Evolutionary conservation across 2,113 vertebrate genomes (phyloP).

Genomic region (Notarius quadriscutis): DNA sequence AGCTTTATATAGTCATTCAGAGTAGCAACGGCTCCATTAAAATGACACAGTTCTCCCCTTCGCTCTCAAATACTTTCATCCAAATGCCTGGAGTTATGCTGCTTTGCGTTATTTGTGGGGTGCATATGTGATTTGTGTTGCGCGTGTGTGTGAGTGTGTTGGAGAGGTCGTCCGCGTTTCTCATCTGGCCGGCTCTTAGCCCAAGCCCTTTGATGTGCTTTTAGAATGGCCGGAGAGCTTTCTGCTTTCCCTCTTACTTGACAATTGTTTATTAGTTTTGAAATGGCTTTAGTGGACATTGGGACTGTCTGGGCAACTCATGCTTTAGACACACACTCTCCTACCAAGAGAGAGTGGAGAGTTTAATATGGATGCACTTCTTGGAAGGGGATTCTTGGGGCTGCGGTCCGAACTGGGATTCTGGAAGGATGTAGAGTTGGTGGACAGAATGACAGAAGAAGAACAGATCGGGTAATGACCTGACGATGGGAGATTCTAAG

Average conservation of each 20-base stretch:
- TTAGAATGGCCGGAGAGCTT: constrained; percentile 74
- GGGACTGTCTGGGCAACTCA: constrained; percentile 74
- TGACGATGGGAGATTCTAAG: neutral
- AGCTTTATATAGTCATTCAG: constrained; percentile 38
- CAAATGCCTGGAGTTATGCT: constrained; percentile 39
- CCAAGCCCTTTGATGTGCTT: constrained; percentile 85
- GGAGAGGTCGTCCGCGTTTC: constrained; percentile 54
- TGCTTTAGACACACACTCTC: constrained; percentile 33
- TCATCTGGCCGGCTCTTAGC: constrained; percentile 57
- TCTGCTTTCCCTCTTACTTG: constrained; percentile 85
- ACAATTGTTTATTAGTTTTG: constrained; percentile 95
- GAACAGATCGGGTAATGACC: constrained; percentile 1
- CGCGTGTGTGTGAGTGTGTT: constrained; percentile 34
- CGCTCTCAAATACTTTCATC: constrained; percentile 49
- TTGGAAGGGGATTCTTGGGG: constrained; percentile 18
- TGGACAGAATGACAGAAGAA: neutral
- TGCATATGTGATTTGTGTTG: constrained; percentile 56
- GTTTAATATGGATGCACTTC: constrained; percentile 6
- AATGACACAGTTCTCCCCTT: constrained; percentile 40
- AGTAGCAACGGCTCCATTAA: constrained; percentile 36
- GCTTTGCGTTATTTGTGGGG: constrained; percentile 53
- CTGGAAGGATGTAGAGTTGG: neutral
- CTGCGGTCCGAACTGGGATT: neutral
- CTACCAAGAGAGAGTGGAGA: constrained; percentile 29
- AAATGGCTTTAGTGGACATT: constrained; percentile 85